These are phyloP conservation scores for Pteruthius melanotis DNA, from an alignment of 2,113 vertebrate genomes.

Conservation along the genomic window DNA sequence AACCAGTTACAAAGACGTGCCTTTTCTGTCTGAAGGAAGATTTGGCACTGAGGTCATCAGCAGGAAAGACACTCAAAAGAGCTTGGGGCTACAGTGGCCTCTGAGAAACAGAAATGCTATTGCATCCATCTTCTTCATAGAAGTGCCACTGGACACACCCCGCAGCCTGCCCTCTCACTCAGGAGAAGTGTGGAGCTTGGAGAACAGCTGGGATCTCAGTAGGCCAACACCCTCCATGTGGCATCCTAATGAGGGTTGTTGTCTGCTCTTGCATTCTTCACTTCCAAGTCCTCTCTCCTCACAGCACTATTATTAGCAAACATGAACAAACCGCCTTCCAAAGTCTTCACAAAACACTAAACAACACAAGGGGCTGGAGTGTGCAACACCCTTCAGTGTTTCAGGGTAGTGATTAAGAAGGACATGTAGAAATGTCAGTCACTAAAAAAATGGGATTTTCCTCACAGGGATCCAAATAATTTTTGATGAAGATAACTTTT, in stretches of 20 bases:
- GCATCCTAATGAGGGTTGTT: neutral
- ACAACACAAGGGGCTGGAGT: neutral
- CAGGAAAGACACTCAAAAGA: neutral
- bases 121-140: neutral
- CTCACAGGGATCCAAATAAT: neutral
- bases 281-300: neutral
- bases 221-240: neutral
- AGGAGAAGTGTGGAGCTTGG: neutral
- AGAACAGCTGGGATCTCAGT: neutral
- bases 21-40: neutral
- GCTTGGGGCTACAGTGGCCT: neutral
- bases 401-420: neutral
- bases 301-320: constrained; percentile 23
- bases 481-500: neutral
- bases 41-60: neutral
- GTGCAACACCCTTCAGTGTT: neutral
- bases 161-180: neutral
- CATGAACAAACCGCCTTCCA: neutral
- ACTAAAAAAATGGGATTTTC: neutral
- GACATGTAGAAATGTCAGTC: neutral
- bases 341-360: neutral
- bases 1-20: neutral
- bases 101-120: neutral
- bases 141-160: neutral
- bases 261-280: neutral